These are phyloP conservation scores for Bombus confusus DNA, from an alignment of 1,140 invertebrate genomes.

Conservation along the genomic window DNA sequence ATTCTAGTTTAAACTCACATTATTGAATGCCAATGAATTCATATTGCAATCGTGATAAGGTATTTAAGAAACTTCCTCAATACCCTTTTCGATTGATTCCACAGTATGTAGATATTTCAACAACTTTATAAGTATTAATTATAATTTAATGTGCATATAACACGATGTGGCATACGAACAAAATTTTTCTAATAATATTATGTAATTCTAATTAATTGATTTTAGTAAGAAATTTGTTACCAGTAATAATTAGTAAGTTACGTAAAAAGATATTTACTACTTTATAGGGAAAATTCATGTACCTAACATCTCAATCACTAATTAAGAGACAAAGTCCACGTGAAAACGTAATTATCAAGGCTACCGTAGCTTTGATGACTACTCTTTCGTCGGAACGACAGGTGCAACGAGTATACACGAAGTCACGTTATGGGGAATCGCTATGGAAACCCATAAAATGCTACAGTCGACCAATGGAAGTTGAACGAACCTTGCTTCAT, in stretches of 20 bases:
- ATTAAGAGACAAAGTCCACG: neutral
- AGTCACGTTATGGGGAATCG: conserved; percentile 38
- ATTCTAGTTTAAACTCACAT: no score
- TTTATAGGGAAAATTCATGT: neutral
- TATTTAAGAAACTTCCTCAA: neutral
- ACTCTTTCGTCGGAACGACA: conserved; percentile 19
- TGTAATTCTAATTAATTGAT: no score
- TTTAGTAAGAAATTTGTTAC: no score
- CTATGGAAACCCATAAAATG: conserved; percentile 59
- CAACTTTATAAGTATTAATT: neutral
- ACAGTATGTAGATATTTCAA: neutral
- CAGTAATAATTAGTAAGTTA: no score
- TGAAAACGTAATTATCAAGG: conserved; percentile 11
- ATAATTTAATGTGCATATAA: no score
- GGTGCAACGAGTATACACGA: conserved; percentile 26
- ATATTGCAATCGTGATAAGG: neutral
- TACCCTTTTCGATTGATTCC: neutral
- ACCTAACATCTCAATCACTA: conserved; percentile 8
- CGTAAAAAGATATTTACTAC: no score
- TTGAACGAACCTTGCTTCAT: neutral
- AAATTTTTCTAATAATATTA: no score
- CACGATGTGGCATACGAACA: neutral
- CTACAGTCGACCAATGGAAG: neutral
- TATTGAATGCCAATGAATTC: neutral
- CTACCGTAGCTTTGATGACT: neutral